A percentile compares a stretch with the other conserved stretches of the same genome.
These are phyloP conservation scores for Drosophila virilis DNA, from an alignment of 1,140 invertebrate genomes.

Conservation along the genomic window DNA sequence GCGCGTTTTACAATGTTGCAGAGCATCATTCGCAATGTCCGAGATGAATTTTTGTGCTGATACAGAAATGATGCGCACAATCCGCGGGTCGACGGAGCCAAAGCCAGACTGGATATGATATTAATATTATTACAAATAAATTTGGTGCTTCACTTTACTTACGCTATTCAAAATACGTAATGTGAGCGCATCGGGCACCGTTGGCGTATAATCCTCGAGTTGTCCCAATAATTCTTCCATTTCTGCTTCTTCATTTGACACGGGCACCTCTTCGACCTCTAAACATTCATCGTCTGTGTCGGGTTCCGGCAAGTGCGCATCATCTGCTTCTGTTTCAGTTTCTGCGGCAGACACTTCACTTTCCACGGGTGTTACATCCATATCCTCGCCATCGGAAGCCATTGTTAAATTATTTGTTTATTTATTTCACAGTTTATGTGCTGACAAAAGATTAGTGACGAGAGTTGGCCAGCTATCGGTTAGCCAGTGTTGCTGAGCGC, in stretches of 20 bases:
- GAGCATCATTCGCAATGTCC: conserved; percentile 98
- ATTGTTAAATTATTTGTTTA: conserved; percentile 25
- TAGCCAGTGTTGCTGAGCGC: background rate
- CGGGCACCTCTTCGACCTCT: conserved; percentile 60
- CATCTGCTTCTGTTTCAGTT: conserved; percentile 47
- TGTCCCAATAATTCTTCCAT: conserved; percentile 86
- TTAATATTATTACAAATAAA: background rate
- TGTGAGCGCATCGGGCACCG: conserved; percentile 88
- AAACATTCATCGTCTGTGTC: conserved; percentile 56
- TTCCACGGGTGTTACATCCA: conserved; percentile 50
- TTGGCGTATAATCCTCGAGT: conserved; percentile 92
- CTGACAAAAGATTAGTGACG: background rate
- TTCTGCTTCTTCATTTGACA: conserved; percentile 47
- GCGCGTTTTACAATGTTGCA: conserved; percentile 97
- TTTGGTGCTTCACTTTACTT: background rate
- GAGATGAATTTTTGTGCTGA: conserved; percentile 99
- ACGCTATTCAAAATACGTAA: conserved; percentile 90
- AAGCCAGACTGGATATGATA: conserved; percentile 89
- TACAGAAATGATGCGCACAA: conserved; percentile 93
- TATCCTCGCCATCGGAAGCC: conserved; percentile 64
- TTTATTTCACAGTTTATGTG: background rate
- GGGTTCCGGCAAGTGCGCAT: conserved; percentile 25
- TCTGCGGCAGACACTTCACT: conserved; percentile 57
- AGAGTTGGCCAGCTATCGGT: background rate
- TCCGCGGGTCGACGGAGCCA: conserved; percentile 94